Evolutionary conservation across 1,140 invertebrate genomes (phyloP).

Genomic region (Phortica variegata): DNA sequence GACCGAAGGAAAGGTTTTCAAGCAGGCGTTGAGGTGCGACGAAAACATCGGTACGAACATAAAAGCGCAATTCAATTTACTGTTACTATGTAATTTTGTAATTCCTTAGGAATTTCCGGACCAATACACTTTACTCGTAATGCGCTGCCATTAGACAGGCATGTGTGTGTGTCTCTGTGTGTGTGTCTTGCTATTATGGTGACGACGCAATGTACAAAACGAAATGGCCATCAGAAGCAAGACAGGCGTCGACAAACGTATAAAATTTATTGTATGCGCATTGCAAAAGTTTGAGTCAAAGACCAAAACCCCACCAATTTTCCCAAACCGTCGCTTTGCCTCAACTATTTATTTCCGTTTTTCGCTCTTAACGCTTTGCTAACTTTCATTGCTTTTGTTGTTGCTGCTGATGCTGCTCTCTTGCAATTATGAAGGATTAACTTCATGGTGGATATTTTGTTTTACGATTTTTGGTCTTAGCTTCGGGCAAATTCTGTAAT

Average conservation of each 20-base stretch:
- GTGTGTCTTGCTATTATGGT: neutral
- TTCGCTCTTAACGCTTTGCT: too few relatives aligned
- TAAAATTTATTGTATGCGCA: neutral
- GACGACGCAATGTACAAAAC: neutral
- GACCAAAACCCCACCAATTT: too few relatives aligned
- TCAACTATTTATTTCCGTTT: too few relatives aligned
- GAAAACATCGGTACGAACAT: constrained; percentile 2
- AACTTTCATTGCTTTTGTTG: too few relatives aligned
- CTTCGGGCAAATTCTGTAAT: too few relatives aligned
- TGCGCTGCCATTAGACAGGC: too few relatives aligned
- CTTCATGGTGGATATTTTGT: too few relatives aligned
- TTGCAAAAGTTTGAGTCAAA: too few relatives aligned
- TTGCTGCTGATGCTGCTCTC: too few relatives aligned
- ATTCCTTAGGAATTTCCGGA: constrained; percentile 12
- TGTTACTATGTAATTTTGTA: constrained; percentile 21
- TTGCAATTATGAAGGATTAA: too few relatives aligned
- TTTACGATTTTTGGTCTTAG: too few relatives aligned
- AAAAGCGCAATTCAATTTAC: constrained; percentile 28
- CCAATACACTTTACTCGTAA: constrained; percentile 3
- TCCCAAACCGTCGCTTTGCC: too few relatives aligned
- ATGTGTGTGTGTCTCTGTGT: neutral
- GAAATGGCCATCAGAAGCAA: neutral
- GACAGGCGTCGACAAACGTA: neutral
- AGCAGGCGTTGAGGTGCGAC: constrained; percentile 3
- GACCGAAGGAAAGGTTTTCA: constrained; percentile 12